A percentile compares a stretch with the other conserved stretches of the same genome.
These are phyloP conservation scores for Pao palembangensis DNA, from an alignment of 2,113 vertebrate genomes.

Conservation along the genomic window DNA sequence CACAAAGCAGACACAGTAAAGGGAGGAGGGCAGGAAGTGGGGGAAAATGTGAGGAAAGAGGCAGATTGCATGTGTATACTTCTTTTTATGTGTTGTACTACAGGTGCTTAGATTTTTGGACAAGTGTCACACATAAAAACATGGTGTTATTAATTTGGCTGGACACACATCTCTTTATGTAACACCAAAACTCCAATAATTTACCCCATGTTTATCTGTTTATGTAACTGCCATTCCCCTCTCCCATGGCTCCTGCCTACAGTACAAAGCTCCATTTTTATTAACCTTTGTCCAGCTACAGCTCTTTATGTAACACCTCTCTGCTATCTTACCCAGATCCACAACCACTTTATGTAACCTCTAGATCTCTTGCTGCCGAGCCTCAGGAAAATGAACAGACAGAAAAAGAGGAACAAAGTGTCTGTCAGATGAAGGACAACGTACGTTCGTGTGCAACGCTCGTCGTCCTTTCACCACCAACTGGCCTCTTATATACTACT, in stretches of 20 bases:
- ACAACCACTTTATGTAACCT: constrained; percentile 70
- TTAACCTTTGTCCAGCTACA: constrained; percentile 73
- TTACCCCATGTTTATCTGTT: constrained; percentile 67
- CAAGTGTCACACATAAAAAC: constrained; percentile 10
- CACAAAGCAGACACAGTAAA: constrained; percentile 56
- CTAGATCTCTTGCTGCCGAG: constrained; percentile 45
- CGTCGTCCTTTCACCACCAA: too few species aligned
- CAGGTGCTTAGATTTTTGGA: not conserved
- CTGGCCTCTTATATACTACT: too few species aligned
- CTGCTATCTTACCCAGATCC: constrained; percentile 58
- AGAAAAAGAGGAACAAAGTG: constrained; percentile 5
- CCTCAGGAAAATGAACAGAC: constrained; percentile 24
- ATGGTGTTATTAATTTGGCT: constrained; percentile 34
- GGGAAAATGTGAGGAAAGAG: too few species aligned
- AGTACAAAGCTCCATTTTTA: constrained; percentile 67
- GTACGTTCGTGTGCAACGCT: too few species aligned
- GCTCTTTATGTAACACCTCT: constrained; percentile 73
- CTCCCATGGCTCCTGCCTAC: constrained; percentile 52
- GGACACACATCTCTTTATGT: constrained; percentile 61
- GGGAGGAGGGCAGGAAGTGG: constrained; percentile 2
- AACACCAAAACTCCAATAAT: constrained; percentile 63
- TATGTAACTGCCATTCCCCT: constrained; percentile 68
- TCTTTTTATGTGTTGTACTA: too few species aligned
- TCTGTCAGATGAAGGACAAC: constrained; percentile 9
- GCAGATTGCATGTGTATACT: too few species aligned